phyloP scores from a whole-genome alignment of 2,888 invertebrate genomes.

The Teleiodes luculella region DNA sequence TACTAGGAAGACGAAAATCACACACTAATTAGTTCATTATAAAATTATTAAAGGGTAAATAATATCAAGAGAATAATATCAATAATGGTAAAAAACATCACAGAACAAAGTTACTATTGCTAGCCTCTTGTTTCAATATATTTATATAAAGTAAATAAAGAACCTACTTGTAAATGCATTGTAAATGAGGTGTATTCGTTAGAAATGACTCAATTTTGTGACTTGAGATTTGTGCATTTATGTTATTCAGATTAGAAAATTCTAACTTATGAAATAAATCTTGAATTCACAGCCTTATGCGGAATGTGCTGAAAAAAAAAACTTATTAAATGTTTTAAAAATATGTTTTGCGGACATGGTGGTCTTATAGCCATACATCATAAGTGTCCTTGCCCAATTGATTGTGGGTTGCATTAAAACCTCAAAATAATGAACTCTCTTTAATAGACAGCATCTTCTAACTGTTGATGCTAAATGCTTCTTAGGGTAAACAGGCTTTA shows the following conservation, averaged over 20 bases:
- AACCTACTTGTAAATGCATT: constrained; percentile 12
- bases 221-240: neutral
- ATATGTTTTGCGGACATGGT: no score
- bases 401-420: no score
- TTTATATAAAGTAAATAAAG: neutral
- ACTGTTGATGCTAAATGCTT: no score
- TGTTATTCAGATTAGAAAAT: no score
- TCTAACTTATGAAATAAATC: no score
- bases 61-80: constrained; percentile 3
- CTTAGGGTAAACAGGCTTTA: no score
- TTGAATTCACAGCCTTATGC: constrained; percentile 71
- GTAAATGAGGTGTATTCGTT: constrained; percentile 1
- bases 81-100: neutral
- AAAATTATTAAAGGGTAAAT: no score
- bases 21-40: neutral
- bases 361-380: no score
- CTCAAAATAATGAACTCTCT: no score
- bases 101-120: neutral
- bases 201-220: neutral
- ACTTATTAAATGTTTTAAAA: constrained; percentile 10
- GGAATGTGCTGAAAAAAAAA: constrained; percentile 76
- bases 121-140: neutral
- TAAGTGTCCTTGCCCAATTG: no score
- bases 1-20: neutral
- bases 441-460: no score